Percentiles rank a stretch among this genome's conserved stretches.
Evolutionary conservation across 2,888 invertebrate genomes (phyloP).

Genomic region (Palloptera scutellata): DNA sequence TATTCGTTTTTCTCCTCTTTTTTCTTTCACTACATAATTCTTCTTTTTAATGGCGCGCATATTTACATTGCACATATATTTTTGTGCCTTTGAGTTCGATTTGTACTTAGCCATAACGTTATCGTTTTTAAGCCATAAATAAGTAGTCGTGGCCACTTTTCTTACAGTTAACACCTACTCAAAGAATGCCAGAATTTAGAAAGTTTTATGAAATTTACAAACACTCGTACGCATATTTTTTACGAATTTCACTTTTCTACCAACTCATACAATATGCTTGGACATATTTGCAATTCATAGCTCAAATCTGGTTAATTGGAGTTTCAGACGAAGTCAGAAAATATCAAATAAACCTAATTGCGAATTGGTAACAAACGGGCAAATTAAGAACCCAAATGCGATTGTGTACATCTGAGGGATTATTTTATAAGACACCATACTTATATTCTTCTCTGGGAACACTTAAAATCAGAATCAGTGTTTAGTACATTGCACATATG

Average conservation of each 20-base stretch:
- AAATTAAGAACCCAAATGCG: no score
- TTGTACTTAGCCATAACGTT: background rate
- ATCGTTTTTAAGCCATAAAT: background rate
- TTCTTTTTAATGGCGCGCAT: background rate
- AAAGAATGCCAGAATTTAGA: background rate
- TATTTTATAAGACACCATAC: no score
- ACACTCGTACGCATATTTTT: background rate
- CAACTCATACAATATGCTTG: background rate
- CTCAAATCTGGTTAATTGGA: no score
- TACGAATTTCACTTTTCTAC: background rate
- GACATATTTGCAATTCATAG: no score
- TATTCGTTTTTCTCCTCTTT: conserved; percentile 3
- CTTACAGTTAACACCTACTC: background rate
- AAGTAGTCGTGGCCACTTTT: background rate
- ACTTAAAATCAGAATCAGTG: no score
- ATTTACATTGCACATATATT: background rate
- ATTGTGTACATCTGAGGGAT: no score
- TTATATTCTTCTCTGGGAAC: no score
- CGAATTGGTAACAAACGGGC: no score
- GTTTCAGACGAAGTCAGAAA: no score
- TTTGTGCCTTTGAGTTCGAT: background rate
- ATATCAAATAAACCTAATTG: no score
- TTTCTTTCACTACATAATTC: background rate
- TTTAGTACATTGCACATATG: no score
- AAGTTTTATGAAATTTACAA: background rate